A percentile compares a stretch with the other conserved stretches of the same genome.
phyloP scores from a whole-genome alignment of 1,140 invertebrate species.

The Caenorhabditis tropicalis region DNA sequence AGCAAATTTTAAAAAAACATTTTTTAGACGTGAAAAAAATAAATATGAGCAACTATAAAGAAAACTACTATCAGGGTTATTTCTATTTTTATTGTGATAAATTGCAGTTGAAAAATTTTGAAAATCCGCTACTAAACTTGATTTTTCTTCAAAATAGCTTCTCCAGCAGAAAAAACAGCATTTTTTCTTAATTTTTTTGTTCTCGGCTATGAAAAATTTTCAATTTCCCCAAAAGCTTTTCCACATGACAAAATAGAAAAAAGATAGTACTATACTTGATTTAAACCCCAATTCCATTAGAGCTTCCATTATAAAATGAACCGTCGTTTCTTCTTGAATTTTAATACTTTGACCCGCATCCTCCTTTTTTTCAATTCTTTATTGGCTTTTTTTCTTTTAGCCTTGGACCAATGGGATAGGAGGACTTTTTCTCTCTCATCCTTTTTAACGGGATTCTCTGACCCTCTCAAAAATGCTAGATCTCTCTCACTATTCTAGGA shows the following conservation, averaged over 20 bases:
- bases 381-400: slow-evolving; percentile 26
- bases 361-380: not conserved
- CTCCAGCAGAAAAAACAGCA: too few relatives aligned
- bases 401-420: slow-evolving; percentile 4
- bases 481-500: slow-evolving; percentile 1
- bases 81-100: too few relatives aligned
- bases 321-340: too few relatives aligned
- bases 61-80: too few relatives aligned
- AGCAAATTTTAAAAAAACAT: too few relatives aligned
- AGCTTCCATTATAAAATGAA: not conserved
- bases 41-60: too few relatives aligned
- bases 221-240: not conserved
- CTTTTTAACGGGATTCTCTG: slow-evolving; percentile 28
- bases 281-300: not conserved
- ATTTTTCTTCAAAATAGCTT: too few relatives aligned
- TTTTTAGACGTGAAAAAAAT: too few relatives aligned
- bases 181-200: too few relatives aligned
- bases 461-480: not conserved
- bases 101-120: too few relatives aligned
- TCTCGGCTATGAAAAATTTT: too few relatives aligned
- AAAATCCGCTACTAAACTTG: too few relatives aligned
- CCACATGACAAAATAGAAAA: not conserved
- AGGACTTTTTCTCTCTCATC: slow-evolving; percentile 26
- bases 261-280: not conserved
- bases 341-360: not conserved